These are phyloP conservation scores for Salpingus planirostris DNA, from an alignment of 2,888 invertebrate species.

Conservation along the genomic window DNA sequence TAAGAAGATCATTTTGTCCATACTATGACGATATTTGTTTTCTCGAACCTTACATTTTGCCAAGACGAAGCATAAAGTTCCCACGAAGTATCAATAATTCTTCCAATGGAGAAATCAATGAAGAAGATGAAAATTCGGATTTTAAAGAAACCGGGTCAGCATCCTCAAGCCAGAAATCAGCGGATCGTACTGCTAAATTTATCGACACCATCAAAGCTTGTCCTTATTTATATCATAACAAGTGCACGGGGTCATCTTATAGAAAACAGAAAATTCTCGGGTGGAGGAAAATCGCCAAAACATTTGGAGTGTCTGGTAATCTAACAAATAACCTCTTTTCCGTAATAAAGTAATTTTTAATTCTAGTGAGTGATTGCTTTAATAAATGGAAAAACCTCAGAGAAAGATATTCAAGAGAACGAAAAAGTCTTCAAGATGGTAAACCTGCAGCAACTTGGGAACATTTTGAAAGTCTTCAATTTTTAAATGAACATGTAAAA, in stretches of 20 bases:
- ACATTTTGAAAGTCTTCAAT: slow-evolving; percentile 17
- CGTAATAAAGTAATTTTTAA: no score
- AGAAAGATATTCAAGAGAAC: slow-evolving; percentile 39
- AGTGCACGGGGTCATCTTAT: slow-evolving; percentile 35
- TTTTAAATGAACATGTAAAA: slow-evolving; percentile 19
- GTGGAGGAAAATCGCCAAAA: slow-evolving; percentile 34
- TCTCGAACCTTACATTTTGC: slow-evolving; percentile 18
- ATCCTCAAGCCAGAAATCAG: no score
- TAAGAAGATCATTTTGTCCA: slow-evolving; percentile 13
- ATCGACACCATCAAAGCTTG: slow-evolving; percentile 6
- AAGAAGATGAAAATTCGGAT: neutral
- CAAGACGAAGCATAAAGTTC: slow-evolving; percentile 12
- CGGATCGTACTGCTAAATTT: slow-evolving; percentile 7
- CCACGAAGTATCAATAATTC: slow-evolving; percentile 1
- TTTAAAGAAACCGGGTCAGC: neutral
- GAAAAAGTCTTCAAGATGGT: slow-evolving; percentile 25
- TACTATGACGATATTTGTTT: slow-evolving; percentile 24
- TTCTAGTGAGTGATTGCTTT: slow-evolving; percentile 18
- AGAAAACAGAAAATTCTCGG: slow-evolving; percentile 35
- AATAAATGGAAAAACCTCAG: slow-evolving; percentile 36
- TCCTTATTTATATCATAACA: slow-evolving; percentile 32
- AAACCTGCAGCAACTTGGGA: slow-evolving; percentile 17
- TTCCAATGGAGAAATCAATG: neutral
- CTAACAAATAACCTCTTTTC: no score
- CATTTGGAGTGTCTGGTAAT: slow-evolving; percentile 18